Evolutionary conservation across 1,140 invertebrate genomes (phyloP), one percentile per base, ranked within the genome.

Genomic region (Saccostrea glomerata): DNA sequence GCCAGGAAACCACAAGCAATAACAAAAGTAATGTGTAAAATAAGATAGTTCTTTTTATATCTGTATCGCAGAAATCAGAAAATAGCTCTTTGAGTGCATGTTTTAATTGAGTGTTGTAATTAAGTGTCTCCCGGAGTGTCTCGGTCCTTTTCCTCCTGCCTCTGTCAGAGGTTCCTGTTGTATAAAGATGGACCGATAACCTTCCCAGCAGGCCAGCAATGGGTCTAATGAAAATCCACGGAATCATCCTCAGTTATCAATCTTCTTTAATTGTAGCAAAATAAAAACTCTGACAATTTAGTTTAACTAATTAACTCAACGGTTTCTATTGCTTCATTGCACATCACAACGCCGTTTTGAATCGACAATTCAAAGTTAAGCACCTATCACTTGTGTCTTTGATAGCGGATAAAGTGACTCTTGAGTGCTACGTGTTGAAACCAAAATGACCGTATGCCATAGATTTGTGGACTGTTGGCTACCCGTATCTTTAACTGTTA

Each of bases 241-340:
- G 70, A 77, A 30, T 30, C 15, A 25, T 77, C 70, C 4, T 30
- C 70, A 77, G 70, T 77, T 77, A 77, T 77, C 70, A 77, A 77
- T 77, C 70, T 77, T 77, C 70, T 77, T 17, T 77, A 77, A 77
- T 77, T 77, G 70, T 77, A 30, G 70, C 30, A 77, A 77, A 77
- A 77, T 77, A 77, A 77, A 77, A 77, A 30, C 70, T 77, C 70
- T 30, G 25, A 23, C 60, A 66, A 66, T 66, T 66, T 66, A 66
- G 60, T 66, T 66, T 17, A 36, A 30, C 70, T 77, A 77, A 77
- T 77, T 77, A 77, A 77, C 23, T 77, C 30, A 23, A 77, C 70
- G 12, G 11, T 77, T 77, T 77, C 70, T 25, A 77, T 23, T 73
- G 66, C 66, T 73, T 23, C 23, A 73, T 36, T 77, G 70, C 70